Percentiles rank a stretch among this genome's conserved stretches.
phyloP scores from a whole-genome alignment of 2,113 vertebrate species.

The Catharus minimus region DNA sequence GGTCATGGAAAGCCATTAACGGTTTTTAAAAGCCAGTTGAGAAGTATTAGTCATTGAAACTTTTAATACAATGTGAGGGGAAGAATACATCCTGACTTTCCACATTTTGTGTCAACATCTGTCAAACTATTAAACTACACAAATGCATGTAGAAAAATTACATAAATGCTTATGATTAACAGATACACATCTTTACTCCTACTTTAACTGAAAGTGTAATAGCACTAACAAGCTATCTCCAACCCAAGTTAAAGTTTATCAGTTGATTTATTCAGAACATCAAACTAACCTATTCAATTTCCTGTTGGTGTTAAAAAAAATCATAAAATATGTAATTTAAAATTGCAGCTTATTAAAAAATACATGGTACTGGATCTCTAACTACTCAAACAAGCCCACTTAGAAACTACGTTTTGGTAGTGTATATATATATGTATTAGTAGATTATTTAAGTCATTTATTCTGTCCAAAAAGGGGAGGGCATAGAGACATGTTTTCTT shows the following conservation, averaged over 20 bases:
- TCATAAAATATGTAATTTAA: background rate
- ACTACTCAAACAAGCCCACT: background rate
- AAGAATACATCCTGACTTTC: background rate
- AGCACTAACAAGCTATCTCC: background rate
- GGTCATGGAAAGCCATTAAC: background rate
- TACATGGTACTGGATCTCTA: background rate
- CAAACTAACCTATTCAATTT: background rate
- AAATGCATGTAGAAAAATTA: background rate
- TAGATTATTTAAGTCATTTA: slow-evolving; percentile 31
- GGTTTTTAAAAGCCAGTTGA: background rate
- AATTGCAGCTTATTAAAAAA: background rate
- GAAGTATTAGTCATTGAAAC: background rate
- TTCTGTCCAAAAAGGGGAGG: background rate
- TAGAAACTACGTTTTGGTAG: background rate
- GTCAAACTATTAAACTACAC: background rate
- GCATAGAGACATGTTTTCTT: background rate
- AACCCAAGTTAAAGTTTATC: background rate
- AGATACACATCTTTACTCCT: background rate
- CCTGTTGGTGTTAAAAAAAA: background rate
- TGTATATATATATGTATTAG: background rate
- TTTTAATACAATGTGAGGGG: background rate
- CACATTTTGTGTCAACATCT: background rate
- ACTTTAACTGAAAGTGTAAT: background rate
- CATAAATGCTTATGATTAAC: background rate
- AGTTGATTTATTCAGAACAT: background rate